These are phyloP conservation scores for Ricordea florida DNA, from an alignment of 92 coral and sea anemone species.

Conservation along the genomic window DNA sequence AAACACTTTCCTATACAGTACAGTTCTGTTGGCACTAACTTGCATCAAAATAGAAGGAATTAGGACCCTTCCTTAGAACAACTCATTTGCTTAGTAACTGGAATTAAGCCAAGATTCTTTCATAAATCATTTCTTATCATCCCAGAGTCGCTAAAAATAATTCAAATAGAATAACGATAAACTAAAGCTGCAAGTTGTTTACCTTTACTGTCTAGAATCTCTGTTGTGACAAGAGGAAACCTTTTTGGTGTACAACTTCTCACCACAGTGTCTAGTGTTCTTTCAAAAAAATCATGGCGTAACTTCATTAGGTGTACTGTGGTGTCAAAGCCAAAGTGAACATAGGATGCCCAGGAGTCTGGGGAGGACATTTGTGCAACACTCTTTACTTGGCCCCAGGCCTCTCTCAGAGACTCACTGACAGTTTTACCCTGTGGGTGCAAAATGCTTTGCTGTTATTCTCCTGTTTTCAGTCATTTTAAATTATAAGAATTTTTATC, in stretches of 20 bases:
- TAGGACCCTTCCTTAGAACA: no score
- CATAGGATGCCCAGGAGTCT: slow-evolving; percentile 79
- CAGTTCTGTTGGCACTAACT: no score
- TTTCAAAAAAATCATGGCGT: slow-evolving; percentile 58
- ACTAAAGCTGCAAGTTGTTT: not conserved
- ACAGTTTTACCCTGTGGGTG: slow-evolving; percentile 70
- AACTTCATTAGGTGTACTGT: slow-evolving; percentile 63
- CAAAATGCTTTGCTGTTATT: no score
- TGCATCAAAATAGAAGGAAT: no score
- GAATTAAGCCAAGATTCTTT: no score
- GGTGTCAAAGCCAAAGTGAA: slow-evolving; percentile 81
- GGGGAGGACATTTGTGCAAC: slow-evolving; percentile 61
- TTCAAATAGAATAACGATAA: no score
- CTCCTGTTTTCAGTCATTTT: no score
- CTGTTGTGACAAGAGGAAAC: slow-evolving; percentile 54
- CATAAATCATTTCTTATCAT: no score
- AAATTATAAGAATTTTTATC: no score
- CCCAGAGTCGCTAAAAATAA: no score
- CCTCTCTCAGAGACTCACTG: slow-evolving; percentile 57
- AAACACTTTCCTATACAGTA: no score
- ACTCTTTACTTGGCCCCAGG: slow-evolving; percentile 54
- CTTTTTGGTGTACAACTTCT: slow-evolving; percentile 39
- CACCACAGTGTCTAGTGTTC: slow-evolving; percentile 54
- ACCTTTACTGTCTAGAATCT: slow-evolving; percentile 51
- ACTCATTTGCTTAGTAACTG: no score